Evolutionary conservation across 2,797 vertebrate species (phyloP), one percentile per base, ranked within the genome.

Genomic region (Lindbergichthys nudifrons): DNA sequence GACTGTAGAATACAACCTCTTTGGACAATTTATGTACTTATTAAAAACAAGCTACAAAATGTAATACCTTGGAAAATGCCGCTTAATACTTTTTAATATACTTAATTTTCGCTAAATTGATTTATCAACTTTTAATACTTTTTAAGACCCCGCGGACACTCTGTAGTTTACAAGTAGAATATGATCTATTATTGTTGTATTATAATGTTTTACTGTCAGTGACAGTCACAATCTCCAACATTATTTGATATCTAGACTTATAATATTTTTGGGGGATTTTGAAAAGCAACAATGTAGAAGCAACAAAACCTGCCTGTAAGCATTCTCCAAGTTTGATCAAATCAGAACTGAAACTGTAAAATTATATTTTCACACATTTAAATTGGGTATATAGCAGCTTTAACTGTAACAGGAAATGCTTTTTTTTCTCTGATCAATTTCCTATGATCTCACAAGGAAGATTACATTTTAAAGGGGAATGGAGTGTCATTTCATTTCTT

Each of bases 401-500:
- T 36, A 36, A 36, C 32, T 36, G 8, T 7, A 36, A 36, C 32
- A 36, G 32, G 32, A 32, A 32, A 5, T 32, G 1, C 1, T 32
- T 32, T 32, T 32, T 32, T 36, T 41, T 36, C 41, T 23, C 54
- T 39, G 30, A 53, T 18, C 61, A 26, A 3, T 36, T 23, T 39
- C 45, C 26, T 39, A n/a, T 26, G 10, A 41, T 9, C 10, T 65
- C 10, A 57, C 43, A 54, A 0, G 36, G 26, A 75, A n/a, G 32
- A 36, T 36, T 36, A 36, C 6, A 36, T 36, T 36, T 1, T 0
- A 36, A 36, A 79, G 41, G 21, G 60, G 51, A 75, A 43, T 32
- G 39, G 46, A 18, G 51, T n/a, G 72, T 53, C 50, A 12, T 41
- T 48, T 42, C 2, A 65, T 74, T 74, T 70, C 70, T 68, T 70